Base-by-base conservation (phyloP, 2,113 vertebrate genomes). In the Sceloporus tristichus region DNA sequence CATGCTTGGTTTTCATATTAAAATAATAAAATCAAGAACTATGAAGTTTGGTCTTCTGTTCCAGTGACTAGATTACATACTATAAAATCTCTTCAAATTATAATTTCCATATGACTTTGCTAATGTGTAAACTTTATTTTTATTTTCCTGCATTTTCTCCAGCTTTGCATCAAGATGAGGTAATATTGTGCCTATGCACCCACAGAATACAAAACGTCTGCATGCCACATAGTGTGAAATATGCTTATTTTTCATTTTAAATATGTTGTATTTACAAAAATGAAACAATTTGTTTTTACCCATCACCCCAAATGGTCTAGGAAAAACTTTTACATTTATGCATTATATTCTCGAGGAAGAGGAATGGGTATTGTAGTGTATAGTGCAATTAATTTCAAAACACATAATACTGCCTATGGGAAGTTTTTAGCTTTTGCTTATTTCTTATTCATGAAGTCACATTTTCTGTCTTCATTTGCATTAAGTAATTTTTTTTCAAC, bases 381-480 rank as follows among this genome's bases (percentile, higher is more conserved):
- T 74, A 89, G 74, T 79, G 73, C 74, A 92, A 91, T 92, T 95
- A 88, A 94, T 94, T 95, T 93, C 90, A 90, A 92, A 94, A 81
- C 34, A 85, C 3, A 6, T 19, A 84, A 84, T 83, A 88, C 85
- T 54, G 92, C 90, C 93, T 94, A 88, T 91, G 90, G 93, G 91
- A 91, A 93, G 85, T 95, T 89, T 62, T 89, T 92, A 89, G 89
- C 21, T 9, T 89, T 10, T 29, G 62, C 29, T 95, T 90, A 95
- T 92, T 95, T 93, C 92, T 94, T 94, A 95, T 95, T 94, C 93
- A 91, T 94, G 92, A 95, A 94, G 87, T 93, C 91, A 93, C 65
- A 74, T 91, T 92, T 94, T 82, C 86, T 92, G 84, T 81, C 87
- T 92, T 94, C 91, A 95, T 94, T 94, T 95, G 92, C 95, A 95